Base-by-base conservation (phyloP, 2,797 vertebrate species). In the Gadopsis bispinosus region DNA sequence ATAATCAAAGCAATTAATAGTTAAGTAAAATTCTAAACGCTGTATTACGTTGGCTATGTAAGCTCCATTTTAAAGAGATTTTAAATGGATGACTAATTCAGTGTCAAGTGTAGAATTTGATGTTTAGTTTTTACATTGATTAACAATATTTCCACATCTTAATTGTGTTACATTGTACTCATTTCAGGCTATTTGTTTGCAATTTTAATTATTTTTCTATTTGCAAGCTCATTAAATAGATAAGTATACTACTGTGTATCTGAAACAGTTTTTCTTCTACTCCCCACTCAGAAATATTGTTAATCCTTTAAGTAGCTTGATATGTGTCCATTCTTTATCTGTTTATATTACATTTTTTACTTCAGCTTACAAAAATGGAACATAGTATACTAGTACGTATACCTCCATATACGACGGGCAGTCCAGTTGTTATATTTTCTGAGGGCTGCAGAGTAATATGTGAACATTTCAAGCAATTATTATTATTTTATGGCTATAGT, bases 51-150 rank as follows among this genome's bases (percentile, higher is more conserved):
- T 87, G 69, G 16, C 20, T 67, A 35, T 69, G 53, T 73, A 61
- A 79, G 43, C 79, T 72, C 31, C 6, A 50, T 80, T 77, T 69
- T 69, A 53, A 73, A 77, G 31, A 56, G 22, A 39, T 59, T 77
- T 75, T 64, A 65, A 72, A 75, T 29, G 26, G 19, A 74, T 74
- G 54, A 79, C 59, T 88, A 79, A 89, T 87, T 89, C 65, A 71
- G 69, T 83, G 62, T 63, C 58, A 72, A 63, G 29, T 53, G 47
- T 56, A 50, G 19, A 47, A 71, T 72, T 65, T 88, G 81, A 89
- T 79, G 83, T 80, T 83, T 51, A 43, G 17, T 67, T 82, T 75
- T 73, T 65, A 54, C 53, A 66, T 56, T 83, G 50, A 66, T 79
- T 80, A 53, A 39, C 48, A 66, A 61, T 67, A 77, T 79, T 74